Conservation (phyloP, 2,888 invertebrate genomes). For the Polyommatus iphigenia region DNA sequence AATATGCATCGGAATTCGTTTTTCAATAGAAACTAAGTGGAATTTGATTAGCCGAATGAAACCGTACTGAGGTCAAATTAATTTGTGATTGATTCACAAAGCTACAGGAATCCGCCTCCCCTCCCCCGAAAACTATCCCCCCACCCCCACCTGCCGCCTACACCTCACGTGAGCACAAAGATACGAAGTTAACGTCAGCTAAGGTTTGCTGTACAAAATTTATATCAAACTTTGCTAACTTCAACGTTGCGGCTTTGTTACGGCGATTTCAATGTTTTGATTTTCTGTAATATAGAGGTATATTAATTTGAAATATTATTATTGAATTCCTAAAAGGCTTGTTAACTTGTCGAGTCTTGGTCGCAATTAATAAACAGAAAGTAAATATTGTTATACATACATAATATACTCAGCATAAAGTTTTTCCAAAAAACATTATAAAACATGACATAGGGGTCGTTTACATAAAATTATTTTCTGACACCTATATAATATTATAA, state of each 20-base stretch:
- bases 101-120: constrained; percentile 58
- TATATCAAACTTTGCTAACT: constrained; percentile 70
- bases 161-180: constrained; percentile 62
- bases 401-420: too few relatives aligned
- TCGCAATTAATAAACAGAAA: too few relatives aligned
- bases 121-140: constrained; percentile 37
- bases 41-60: constrained; percentile 46
- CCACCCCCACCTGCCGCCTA: constrained; percentile 51
- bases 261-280: constrained; percentile 37
- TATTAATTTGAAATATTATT: constrained; percentile 9
- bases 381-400: too few relatives aligned
- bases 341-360: too few relatives aligned
- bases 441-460: too few relatives aligned
- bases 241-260: constrained; percentile 46
- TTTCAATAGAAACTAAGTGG: neutral
- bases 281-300: neutral
- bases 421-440: too few relatives aligned
- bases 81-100: constrained; percentile 75
- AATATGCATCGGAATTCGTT: constrained; percentile 5
- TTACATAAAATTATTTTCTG: too few relatives aligned
- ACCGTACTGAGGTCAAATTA: constrained; percentile 60
- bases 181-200: constrained; percentile 74
- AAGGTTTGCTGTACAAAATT: constrained; percentile 73
- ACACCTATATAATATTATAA: too few relatives aligned
- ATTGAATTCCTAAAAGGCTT: neutral